Evolutionary conservation across 2,797 vertebrate genomes (phyloP).

Genomic region (Serranus cabrilla): DNA sequence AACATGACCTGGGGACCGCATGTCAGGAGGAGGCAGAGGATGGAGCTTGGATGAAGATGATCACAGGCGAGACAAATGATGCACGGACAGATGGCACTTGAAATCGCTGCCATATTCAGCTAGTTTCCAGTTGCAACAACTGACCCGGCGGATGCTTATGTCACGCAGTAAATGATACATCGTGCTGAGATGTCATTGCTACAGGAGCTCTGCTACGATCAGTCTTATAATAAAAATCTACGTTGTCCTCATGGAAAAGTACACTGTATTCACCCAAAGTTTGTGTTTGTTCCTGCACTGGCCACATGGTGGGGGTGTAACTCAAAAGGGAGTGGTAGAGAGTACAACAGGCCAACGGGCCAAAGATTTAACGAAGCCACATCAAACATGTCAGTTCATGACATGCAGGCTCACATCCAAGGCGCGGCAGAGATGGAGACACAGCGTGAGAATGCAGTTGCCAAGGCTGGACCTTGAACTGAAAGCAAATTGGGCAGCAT

Average conservation of each 20-base stretch:
- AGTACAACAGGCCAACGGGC: not conserved
- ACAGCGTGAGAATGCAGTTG: constrained; percentile 37
- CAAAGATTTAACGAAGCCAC: constrained; percentile 3
- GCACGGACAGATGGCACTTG: constrained; percentile 77
- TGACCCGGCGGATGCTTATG: constrained; percentile 42
- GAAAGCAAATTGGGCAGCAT: constrained; percentile 37
- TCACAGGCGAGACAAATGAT: constrained; percentile 76
- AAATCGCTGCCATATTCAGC: constrained; percentile 60
- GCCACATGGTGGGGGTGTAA: constrained; percentile 63
- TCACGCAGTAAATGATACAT: constrained; percentile 21
- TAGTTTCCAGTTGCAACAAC: constrained; percentile 65
- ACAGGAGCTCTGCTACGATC: not conserved
- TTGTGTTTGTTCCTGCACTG: constrained; percentile 20
- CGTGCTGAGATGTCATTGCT: constrained; percentile 25
- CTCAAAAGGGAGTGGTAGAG: constrained; percentile 4
- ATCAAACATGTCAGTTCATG: constrained; percentile 31
- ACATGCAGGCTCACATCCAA: constrained; percentile 31
- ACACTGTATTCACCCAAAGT: not conserved
- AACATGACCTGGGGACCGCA: constrained; percentile 78
- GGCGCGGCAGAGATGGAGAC: constrained; percentile 36
- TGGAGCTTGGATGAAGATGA: constrained; percentile 62
- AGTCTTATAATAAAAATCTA: not conserved
- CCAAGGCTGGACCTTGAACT: constrained; percentile 59
- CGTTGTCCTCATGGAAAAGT: not conserved
- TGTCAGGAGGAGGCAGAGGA: constrained; percentile 51